Base-by-base conservation (phyloP, 92 coral and sea anemone genomes). In the Chrysogorgia sp. region DNA sequence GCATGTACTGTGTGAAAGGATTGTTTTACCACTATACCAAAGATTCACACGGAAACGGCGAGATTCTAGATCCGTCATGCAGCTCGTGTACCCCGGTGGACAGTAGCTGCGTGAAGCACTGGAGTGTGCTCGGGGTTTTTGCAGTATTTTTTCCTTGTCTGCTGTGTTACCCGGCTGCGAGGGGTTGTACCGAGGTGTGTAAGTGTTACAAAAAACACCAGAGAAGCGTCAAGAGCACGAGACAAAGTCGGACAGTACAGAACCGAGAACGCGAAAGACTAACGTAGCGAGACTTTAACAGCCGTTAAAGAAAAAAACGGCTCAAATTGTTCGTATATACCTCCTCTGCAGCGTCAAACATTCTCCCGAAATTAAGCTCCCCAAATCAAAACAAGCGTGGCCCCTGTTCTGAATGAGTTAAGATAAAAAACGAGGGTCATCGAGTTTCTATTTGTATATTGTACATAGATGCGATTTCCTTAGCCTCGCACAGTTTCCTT, bases 1-100 rank as follows among this genome's bases (percentile, higher is more conserved):
- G 99, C 15, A 88, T 96, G 92, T 96, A 91, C 71, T 92, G 94
- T 35, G 99, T 90, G 1, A 96, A 91, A 50, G 99, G 86, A 7
- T 24, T 91, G 58, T 74, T 91, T n/a, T 96, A 96, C 52, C 99
- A 96, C 75, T 96, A 97, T 78, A 88, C 96, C 0, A 88, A 96
- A 56, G 99, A 96, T 63, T 70, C 74, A 30, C 66, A 67, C 34
- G 92, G 90, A 35, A 96, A 93, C 10, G 31, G 59, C 3, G 75
- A 81, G 57, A 84, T 87, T 20, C 96, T 87, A 63, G 78, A 82
- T 7, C 70, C 70, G 17, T 60, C n/a, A n/a, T n/a, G n/a, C n/a
- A 70, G 81, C 68, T 63, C 81, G 24, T 82, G 82, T 75, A 33
- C 24, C 30, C 48, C 63, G 7, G 61, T 75, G 60, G 75, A 74